phyloP scores from a whole-genome alignment of 2,888 invertebrate species.

The Epistrophe grossulariae region DNA sequence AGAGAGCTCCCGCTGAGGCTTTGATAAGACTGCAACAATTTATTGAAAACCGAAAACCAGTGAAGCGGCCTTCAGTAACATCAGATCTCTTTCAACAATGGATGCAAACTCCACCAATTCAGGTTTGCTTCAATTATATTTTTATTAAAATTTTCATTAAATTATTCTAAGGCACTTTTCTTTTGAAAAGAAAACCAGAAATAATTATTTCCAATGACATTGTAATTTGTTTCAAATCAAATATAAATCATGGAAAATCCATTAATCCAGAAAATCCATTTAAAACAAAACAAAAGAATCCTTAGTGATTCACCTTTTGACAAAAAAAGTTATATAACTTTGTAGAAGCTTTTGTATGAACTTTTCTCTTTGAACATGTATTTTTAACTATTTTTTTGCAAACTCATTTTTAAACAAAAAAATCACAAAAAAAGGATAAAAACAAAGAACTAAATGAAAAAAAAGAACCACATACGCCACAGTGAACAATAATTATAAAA shows the following conservation, averaged over 20 bases:
- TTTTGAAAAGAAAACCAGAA: background rate
- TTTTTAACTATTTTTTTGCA: background rate
- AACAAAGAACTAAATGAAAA: background rate
- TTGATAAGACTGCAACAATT: conserved; percentile 86
- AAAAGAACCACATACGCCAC: background rate
- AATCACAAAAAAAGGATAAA: background rate
- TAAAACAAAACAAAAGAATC: conserved; percentile 3
- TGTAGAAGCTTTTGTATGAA: background rate
- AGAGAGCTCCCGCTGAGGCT: conserved; percentile 89
- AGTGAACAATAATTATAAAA: background rate
- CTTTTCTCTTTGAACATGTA: background rate
- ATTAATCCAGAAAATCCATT: background rate
- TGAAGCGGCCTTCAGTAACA: conserved; percentile 90
- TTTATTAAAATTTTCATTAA: background rate
- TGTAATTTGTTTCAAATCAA: background rate
- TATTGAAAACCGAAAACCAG: conserved; percentile 85
- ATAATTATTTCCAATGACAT: background rate
- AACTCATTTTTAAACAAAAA: background rate
- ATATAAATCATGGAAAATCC: background rate
- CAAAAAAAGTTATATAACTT: background rate
- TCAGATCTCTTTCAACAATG: conserved; percentile 94
- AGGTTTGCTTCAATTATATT: conserved; percentile 84
- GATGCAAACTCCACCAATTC: conserved; percentile 91
- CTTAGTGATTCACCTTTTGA: background rate
- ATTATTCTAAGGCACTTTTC: background rate